These are phyloP conservation scores for Drosophila tristis DNA, from an alignment of 1,140 invertebrate genomes.

Conservation along the genomic window DNA sequence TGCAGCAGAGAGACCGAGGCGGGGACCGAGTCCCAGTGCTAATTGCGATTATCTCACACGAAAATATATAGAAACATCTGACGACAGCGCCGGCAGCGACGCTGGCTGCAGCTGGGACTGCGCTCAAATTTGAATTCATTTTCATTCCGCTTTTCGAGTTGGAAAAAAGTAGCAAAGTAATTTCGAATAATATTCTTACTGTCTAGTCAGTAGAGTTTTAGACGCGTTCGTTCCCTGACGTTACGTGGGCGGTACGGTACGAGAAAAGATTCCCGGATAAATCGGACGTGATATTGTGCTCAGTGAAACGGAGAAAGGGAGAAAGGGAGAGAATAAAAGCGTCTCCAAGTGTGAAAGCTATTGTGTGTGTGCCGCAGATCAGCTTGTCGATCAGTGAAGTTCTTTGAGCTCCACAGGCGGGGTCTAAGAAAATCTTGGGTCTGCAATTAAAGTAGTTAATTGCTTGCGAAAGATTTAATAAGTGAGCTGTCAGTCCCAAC, in stretches of 20 bases:
- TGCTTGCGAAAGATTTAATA: slow-evolving; percentile 73
- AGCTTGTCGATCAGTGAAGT: too few relatives aligned
- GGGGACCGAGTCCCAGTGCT: slow-evolving; percentile 59
- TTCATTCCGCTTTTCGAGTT: slow-evolving; percentile 41
- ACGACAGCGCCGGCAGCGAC: slow-evolving; percentile 39
- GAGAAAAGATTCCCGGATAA: neutral
- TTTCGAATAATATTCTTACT: slow-evolving; percentile 78
- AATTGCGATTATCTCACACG: slow-evolving; percentile 83
- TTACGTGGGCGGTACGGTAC: slow-evolving; percentile 58
- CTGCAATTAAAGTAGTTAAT: slow-evolving; percentile 68
- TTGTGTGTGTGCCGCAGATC: too few relatives aligned
- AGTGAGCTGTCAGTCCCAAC: slow-evolving; percentile 44
- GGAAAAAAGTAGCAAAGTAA: slow-evolving; percentile 73
- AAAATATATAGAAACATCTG: slow-evolving; percentile 50
- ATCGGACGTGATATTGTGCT: slow-evolving; percentile 1
- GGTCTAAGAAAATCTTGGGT: neutral
- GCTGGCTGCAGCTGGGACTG: slow-evolving; percentile 55
- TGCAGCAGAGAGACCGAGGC: slow-evolving; percentile 21
- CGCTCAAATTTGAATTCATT: slow-evolving; percentile 79
- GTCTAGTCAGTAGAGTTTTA: slow-evolving; percentile 78
- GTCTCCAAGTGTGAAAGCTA: neutral
- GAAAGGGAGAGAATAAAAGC: slow-evolving; percentile 43
- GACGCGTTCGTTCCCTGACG: slow-evolving; percentile 69
- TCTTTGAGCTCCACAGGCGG: too few relatives aligned
- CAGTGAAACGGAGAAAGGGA: slow-evolving; percentile 7